Evolutionary conservation across 1,140 invertebrate species (phyloP).

Genomic region (Apolygus lucorum): DNA sequence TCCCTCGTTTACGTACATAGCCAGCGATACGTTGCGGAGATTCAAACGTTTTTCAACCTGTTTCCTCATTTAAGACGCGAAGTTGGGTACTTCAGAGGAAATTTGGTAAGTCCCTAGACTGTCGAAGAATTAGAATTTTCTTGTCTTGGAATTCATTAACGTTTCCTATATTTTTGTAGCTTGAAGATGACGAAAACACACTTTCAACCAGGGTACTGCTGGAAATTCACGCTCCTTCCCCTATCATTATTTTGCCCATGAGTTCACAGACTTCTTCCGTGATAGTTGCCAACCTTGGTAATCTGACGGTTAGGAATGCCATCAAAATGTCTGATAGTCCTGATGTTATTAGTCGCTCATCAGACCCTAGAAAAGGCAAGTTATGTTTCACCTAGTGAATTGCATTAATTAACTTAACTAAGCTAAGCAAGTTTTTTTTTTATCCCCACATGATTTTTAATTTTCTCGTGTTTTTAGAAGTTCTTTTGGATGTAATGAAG

Average conservation of each 20-base stretch:
- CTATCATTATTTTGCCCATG: slow-evolving; percentile 79
- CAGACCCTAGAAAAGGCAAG: slow-evolving; percentile 24
- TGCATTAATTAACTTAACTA: too few species aligned
- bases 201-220: slow-evolving; percentile 47
- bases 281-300: slow-evolving; percentile 72
- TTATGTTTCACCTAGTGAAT: too few species aligned
- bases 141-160: neutral
- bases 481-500: slow-evolving; percentile 65
- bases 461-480: slow-evolving; percentile 26
- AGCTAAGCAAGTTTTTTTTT: too few species aligned
- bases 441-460: slow-evolving; percentile 8
- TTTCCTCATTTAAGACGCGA: slow-evolving; percentile 69
- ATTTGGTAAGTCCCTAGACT: slow-evolving; percentile 4
- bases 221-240: slow-evolving; percentile 65
- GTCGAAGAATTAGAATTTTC: neutral
- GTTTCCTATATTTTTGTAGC: slow-evolving; percentile 21
- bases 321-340: slow-evolving; percentile 53
- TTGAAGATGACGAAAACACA: slow-evolving; percentile 29
- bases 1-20: slow-evolving; percentile 90
- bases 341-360: slow-evolving; percentile 45
- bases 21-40: slow-evolving; percentile 80
- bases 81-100: slow-evolving; percentile 25
- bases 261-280: slow-evolving; percentile 68
- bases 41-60: slow-evolving; percentile 77
- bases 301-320: slow-evolving; percentile 67